Evolutionary conservation across 2,888 invertebrate species (phyloP), one percentile per base, ranked within the genome.

Genomic region (Chymomyza caudatula): DNA sequence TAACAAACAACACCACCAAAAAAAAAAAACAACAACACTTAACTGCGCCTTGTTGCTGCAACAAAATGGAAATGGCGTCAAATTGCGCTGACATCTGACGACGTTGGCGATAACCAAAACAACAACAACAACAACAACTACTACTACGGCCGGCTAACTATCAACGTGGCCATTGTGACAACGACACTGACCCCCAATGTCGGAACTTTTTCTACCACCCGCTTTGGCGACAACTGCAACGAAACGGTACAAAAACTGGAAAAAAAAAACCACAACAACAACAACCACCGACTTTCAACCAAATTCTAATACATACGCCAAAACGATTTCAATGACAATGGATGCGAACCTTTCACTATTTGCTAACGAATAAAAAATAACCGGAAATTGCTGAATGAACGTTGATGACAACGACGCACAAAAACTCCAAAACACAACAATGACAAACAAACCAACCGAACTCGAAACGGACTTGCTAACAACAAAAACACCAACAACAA

Each of bases 41-140:
- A 42, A 51, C 60, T 63, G 60, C 59, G 67, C 57, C 65, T 63
- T 62, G 62, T 22, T 60, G 44, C 64, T 66, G 56, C 55, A 62
- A 63, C 63, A 54, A 79, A 85, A 86, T 86, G 86, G 77, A 86
- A 88, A 85, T 87, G 88, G 85, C 88, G 82, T 80, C 84, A 87
- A 87, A 89, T 88, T 88, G 85, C 82, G 77, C 81, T 88, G 88
- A 87, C 87, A 88, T 87, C 85, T 83, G 87, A 87, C 87, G 23
- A 20, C 22, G 13, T 22, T 51, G 51, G 25, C 25, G 23, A 53
- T 25, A 66, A 64, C 63, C 73, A 69, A 71, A 77, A 75, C 75
- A 63, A 65, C 66, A 63, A 71, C 53, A 59, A 62, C 22, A 47
- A 76, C 55, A 43, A 49, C 63, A 62, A 71, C 62, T 51, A 52